Evolutionary conservation across 1,140 invertebrate genomes (phyloP).

Genomic region (Euwallacea similis): DNA sequence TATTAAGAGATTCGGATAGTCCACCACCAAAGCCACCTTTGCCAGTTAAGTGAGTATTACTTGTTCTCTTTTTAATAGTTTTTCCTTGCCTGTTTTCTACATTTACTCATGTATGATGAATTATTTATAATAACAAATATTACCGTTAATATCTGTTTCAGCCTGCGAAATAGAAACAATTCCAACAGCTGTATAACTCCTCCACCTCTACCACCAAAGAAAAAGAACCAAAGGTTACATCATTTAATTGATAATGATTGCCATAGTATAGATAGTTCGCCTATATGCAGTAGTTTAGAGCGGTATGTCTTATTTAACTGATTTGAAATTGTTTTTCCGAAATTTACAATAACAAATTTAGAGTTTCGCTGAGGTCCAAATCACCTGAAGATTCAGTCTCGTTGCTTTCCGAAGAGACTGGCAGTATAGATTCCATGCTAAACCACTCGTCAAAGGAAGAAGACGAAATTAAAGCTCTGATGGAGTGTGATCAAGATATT

Average conservation of each 20-base stretch:
- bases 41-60: conserved; percentile 57
- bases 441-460: conserved; percentile 81
- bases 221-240: conserved; percentile 56
- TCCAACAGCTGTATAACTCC: conserved; percentile 54
- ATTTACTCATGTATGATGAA: too few relatives aligned
- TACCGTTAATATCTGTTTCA: conserved; percentile 20
- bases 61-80: not conserved
- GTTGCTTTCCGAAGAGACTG: conserved; percentile 72
- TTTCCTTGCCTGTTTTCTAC: not conserved
- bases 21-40: conserved; percentile 87
- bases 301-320: conserved; percentile 45
- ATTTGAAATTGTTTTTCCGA: too few relatives aligned
- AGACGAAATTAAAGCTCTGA: conserved; percentile 63
- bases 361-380: conserved; percentile 64
- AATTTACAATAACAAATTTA: conserved; percentile 34
- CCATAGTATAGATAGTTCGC: conserved; percentile 55
- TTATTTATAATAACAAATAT: not conserved
- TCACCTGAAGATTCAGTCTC: conserved; percentile 70
- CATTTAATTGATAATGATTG: conserved; percentile 57
- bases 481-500: conserved; percentile 57
- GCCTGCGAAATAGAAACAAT: conserved; percentile 40
- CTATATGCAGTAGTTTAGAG: conserved; percentile 62
- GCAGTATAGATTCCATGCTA: conserved; percentile 80
- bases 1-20: conserved; percentile 55
- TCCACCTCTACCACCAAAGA: conserved; percentile 77